These are phyloP conservation scores for Dasypus novemcinctus DNA, from an alignment of 2,113 vertebrate genomes.

Conservation along the genomic window DNA sequence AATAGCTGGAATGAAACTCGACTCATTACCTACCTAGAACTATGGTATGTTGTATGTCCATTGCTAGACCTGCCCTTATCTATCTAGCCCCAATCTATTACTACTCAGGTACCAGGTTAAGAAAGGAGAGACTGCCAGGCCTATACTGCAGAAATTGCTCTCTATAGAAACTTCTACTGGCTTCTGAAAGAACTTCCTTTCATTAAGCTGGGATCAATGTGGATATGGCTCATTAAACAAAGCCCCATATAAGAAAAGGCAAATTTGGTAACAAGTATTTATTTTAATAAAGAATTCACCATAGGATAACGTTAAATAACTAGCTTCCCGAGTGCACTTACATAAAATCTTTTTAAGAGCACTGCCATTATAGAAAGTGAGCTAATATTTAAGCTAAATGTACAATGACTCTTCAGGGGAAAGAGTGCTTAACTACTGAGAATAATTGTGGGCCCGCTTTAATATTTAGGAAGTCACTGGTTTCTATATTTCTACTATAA, in stretches of 20 bases:
- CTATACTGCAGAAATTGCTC: background rate
- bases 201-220: constrained; percentile 36
- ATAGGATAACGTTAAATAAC: constrained; percentile 64
- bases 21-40: background rate
- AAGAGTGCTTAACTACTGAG: constrained; percentile 64
- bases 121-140: background rate
- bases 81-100: background rate
- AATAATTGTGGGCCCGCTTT: constrained; percentile 58
- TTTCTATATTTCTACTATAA: background rate
- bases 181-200: constrained; percentile 17
- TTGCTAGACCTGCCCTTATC: background rate
- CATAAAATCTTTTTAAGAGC: constrained; percentile 44
- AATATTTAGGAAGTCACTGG: constrained; percentile 33
- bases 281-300: constrained; percentile 72
- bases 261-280: constrained; percentile 68
- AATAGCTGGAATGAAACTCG: too few relatives aligned
- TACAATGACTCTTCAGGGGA: constrained; percentile 60
- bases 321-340: constrained; percentile 46
- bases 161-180: constrained; percentile 6
- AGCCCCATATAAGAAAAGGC: constrained; percentile 46
- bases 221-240: constrained; percentile 58
- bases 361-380: constrained; percentile 60
- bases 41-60: background rate
- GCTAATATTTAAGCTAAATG: constrained; percentile 61
- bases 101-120: background rate